Conservation (phyloP, 2,113 vertebrate genomes). For the Perca fluviatilis region DNA sequence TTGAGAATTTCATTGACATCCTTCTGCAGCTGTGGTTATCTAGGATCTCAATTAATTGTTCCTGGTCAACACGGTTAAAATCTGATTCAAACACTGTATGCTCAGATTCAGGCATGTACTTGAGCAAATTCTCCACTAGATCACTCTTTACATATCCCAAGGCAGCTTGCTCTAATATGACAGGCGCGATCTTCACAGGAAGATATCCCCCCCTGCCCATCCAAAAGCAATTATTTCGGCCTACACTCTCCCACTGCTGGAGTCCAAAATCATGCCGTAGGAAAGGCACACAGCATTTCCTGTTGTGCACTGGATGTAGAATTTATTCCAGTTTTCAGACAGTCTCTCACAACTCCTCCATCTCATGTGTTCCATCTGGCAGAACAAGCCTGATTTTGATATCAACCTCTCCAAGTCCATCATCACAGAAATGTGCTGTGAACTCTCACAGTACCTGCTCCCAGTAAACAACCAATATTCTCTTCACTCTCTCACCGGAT, state of each 20-base stretch:
- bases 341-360: conserved; percentile 15
- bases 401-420: too few species aligned
- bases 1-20: not conserved
- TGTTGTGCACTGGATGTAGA: conserved; percentile 10
- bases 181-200: not conserved
- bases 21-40: not conserved
- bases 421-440: too few species aligned
- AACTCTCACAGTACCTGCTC: conserved; percentile 9
- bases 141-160: conserved; percentile 10
- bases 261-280: conserved; percentile 26
- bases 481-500: conserved; percentile 1
- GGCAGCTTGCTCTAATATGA: conserved; percentile 4
- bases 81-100: conserved; percentile 4
- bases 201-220: not conserved
- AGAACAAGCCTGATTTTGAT: too few species aligned
- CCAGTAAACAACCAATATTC: conserved; percentile 10
- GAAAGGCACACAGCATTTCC: not conserved
- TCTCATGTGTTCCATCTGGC: conserved; percentile 22
- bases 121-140: conserved; percentile 6
- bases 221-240: conserved; percentile 15
- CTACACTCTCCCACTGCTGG: conserved; percentile 13
- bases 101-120: conserved; percentile 20
- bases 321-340: conserved; percentile 25
- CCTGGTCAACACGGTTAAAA: not conserved
- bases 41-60: not conserved